Conservation (phyloP, 2,797 vertebrate genomes). For the Mareca penelope region DNA sequence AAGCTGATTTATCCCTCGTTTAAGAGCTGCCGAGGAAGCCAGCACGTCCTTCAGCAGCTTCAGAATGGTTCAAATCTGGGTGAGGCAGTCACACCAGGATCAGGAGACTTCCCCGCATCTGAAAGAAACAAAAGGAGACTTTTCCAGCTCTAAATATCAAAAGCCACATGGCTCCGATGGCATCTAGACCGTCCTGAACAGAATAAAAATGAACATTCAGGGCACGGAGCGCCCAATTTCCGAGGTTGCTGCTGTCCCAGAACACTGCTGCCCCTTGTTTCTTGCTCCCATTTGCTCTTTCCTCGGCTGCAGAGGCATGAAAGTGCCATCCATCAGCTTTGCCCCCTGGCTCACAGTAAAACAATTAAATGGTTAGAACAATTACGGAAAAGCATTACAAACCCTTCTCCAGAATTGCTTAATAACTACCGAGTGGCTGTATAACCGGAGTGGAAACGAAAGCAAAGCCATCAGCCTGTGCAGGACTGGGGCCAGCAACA, state of each 20-base stretch:
- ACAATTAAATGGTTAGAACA: not conserved
- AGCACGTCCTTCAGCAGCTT: not conserved
- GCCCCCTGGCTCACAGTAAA: not conserved
- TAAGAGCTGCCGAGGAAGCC: not conserved
- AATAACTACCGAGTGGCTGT: not conserved
- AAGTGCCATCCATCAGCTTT: not conserved
- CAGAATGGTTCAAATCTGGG: not conserved
- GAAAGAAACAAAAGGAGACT: not conserved
- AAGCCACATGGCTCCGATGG: not conserved
- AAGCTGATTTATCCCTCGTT: not conserved
- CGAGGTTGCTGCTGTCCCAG: fast-evolving
- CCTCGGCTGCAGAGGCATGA: not conserved
- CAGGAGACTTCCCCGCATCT: not conserved
- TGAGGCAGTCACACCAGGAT: not conserved
- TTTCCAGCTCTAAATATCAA: not conserved
- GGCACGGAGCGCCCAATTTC: fast-evolving
- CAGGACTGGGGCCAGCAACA: not conserved
- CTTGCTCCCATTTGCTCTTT: not conserved
- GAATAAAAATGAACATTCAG: not conserved
- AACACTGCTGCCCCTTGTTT: not conserved
- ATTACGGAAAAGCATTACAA: not conserved
- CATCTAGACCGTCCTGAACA: not conserved
- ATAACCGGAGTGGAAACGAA: not conserved
- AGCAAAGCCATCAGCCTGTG: not conserved
- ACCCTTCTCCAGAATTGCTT: not conserved